Conservation (phyloP, 2,797 vertebrate species). For the Diplodus puntazzo region DNA sequence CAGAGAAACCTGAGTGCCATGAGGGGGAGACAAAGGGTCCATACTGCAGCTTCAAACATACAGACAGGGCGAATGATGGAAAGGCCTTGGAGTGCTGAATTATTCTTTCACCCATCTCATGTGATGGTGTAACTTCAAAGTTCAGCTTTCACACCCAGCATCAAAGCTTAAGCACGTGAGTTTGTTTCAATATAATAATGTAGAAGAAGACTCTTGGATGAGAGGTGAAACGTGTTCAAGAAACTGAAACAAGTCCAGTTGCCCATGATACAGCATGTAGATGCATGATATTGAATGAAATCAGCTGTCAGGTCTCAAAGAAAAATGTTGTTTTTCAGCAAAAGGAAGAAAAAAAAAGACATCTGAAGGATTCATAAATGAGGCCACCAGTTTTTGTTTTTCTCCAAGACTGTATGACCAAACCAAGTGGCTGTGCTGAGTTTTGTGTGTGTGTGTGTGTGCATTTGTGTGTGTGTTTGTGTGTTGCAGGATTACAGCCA, state of each 20-base stretch:
- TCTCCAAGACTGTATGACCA: neutral
- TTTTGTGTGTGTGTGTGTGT: neutral
- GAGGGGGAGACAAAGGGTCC: too few species aligned
- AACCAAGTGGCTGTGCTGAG: neutral
- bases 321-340: neutral
- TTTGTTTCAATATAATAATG: too few species aligned
- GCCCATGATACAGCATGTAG: too few species aligned
- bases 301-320: neutral
- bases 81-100: too few species aligned
- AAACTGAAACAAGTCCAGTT: too few species aligned
- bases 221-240: too few species aligned
- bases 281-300: neutral
- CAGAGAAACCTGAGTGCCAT: too few species aligned
- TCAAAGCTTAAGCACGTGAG: too few species aligned
- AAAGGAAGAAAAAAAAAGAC: neutral
- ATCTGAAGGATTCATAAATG: neutral
- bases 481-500: slow-evolving; percentile 76
- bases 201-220: too few species aligned
- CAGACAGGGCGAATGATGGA: neutral
- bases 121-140: too few species aligned
- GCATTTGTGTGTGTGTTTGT: slow-evolving; percentile 21
- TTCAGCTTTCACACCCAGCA: too few species aligned
- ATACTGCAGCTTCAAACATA: neutral
- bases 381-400: neutral
- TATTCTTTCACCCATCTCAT: too few species aligned